Evolutionary conservation across 2,888 invertebrate species (phyloP), one percentile per base, ranked within the genome.

Genomic region (Blastobasis lacticolella): DNA sequence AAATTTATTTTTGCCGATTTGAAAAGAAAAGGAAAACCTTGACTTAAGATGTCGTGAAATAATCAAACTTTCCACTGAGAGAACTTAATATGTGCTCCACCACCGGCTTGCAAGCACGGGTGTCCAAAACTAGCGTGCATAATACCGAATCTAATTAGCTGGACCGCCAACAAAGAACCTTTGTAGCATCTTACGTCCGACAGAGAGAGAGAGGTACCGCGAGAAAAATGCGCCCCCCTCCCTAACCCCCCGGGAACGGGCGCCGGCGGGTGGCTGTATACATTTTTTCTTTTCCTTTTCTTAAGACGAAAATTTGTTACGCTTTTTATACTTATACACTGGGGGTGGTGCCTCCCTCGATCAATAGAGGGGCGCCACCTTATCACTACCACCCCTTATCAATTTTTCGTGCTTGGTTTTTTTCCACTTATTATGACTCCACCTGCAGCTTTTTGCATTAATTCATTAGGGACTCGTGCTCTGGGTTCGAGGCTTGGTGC

Each of bases 301-400:
- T 88, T 87, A 87, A 87, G 87, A 88, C 88, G 88, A 87, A 88
- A 87, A 88, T 88, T 88, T 88, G 88, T 88, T 87, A 88, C 88
- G 86, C 85, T 88, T 88, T 88, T 87, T 88, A 87, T 88, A 87
- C 83, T 83, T 87, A 82, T 82, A 83, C 71, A 70, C 68, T 59
- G 57, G 62, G 78, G 79, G 81, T 72, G 78, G 75, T 58, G 57
- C 53, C 61, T 63, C 60, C 62, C 63, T 75, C 81, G 87, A 85
- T 87, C 87, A 81, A 86, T 86, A 85, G 66, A 49, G 48, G 55
- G 60, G 62, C 73, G 67, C 71, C 76, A 72, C 79, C 71, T 77
- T 78, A 78, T 78, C 79, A 78, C 66, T 58, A 55, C 75, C 81
- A 59, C 83, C 85, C 85, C 73, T 85, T 87, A 87, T 86, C 87